Evolutionary conservation across 2,113 vertebrate genomes (phyloP).

Genomic region (Silurus meridionalis): DNA sequence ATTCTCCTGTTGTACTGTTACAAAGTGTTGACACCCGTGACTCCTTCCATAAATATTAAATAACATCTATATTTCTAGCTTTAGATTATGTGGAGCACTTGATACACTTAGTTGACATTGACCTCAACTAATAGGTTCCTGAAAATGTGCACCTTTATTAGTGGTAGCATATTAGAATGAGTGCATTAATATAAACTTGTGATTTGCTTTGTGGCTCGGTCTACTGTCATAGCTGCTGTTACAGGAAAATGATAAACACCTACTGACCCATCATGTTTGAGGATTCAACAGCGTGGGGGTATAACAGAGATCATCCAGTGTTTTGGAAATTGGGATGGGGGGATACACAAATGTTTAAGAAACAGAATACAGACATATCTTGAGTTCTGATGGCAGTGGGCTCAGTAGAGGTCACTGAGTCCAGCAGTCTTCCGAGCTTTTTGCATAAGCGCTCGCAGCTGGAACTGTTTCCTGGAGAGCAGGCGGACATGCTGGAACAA

Average conservation of each 20-base stretch:
- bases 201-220: background rate
- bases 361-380: slow-evolving; percentile 13
- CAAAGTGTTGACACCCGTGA: background rate
- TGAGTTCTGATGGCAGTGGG: slow-evolving; percentile 42
- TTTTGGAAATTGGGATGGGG: background rate
- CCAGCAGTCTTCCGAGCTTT: slow-evolving; percentile 98
- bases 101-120: no score
- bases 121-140: background rate
- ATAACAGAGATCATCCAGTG: background rate
- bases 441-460: slow-evolving; percentile 97
- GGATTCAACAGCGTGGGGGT: background rate
- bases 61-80: background rate
- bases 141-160: background rate
- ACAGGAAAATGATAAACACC: background rate
- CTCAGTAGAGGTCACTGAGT: slow-evolving; percentile 96
- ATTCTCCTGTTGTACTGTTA: background rate
- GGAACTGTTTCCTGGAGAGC: slow-evolving; percentile 97
- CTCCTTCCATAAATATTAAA: slow-evolving; percentile 24
- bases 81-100: background rate
- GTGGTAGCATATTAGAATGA: background rate
- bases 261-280: background rate
- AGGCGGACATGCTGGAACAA: slow-evolving; percentile 89
- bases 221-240: background rate
- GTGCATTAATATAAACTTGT: background rate
- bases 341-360: background rate